Conservation (phyloP, 2,888 invertebrate species). For the Caenorhabditis sulstoni region DNA sequence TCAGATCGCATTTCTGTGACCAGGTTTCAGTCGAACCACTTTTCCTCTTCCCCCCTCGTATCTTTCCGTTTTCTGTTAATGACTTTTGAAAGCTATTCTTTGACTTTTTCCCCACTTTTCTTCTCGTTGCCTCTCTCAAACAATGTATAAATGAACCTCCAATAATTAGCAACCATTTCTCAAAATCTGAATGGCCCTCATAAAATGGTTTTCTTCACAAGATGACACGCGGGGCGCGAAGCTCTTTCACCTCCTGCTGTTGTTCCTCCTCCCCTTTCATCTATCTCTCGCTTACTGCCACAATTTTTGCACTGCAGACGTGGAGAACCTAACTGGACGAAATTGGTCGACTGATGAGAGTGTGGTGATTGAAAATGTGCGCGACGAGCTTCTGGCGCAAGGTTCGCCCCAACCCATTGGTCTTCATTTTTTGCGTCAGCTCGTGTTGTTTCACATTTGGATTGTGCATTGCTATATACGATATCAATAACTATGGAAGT, state of each 20-base stretch:
- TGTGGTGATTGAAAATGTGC: conserved; percentile 39
- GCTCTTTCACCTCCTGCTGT: conserved; percentile 31
- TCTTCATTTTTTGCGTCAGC: conserved; percentile 72
- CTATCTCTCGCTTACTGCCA: too few relatives aligned
- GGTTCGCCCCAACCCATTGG: conserved; percentile 64
- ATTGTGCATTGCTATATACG: conserved; percentile 72
- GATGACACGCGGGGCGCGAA: conserved; percentile 35
- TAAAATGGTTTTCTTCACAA: conserved; percentile 55
- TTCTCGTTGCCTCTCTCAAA: neutral
- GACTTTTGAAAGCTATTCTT: too few relatives aligned
- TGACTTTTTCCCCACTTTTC: neutral
- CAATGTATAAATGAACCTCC: conserved; percentile 47
- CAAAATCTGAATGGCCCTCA: conserved; percentile 51
- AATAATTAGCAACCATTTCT: conserved; percentile 47
- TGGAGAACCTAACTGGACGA: conserved; percentile 31
- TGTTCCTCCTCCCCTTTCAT: conserved; percentile 17
- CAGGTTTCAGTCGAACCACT: neutral
- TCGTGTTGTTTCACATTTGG: conserved; percentile 73
- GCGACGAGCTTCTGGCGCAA: conserved; percentile 44
- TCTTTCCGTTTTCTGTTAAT: neutral
- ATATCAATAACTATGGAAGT: conserved; percentile 75
- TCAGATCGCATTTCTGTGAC: neutral
- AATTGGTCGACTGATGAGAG: conserved; percentile 49
- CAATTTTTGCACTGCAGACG: conserved; percentile 46
- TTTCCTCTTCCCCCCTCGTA: conserved; percentile 2